These are phyloP conservation scores for Molorchus minor DNA, from an alignment of 2,888 invertebrate species.

Conservation along the genomic window DNA sequence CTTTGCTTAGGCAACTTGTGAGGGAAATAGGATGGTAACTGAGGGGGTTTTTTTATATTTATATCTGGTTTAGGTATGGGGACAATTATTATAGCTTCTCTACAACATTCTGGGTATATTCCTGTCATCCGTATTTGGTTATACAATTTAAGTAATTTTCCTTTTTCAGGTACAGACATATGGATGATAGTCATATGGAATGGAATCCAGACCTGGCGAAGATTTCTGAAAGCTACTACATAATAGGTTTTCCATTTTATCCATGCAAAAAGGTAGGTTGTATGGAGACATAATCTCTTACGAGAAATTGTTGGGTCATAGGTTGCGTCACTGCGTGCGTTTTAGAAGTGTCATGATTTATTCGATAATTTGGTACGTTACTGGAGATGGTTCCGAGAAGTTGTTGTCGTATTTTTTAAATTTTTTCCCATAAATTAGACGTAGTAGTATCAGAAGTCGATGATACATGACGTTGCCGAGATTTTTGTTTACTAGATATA, in stretches of 20 bases:
- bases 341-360: background rate
- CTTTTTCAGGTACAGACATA: background rate
- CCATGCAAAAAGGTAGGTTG: background rate
- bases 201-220: background rate
- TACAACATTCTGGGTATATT: background rate
- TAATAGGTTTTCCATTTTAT: background rate
- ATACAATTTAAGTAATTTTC: background rate
- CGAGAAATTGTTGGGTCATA: background rate
- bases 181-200: background rate
- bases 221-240: too few species aligned
- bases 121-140: background rate
- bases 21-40: constrained; percentile 2
- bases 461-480: too few species aligned
- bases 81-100: background rate
- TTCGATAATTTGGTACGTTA: background rate
- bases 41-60: background rate
- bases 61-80: background rate
- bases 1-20: background rate
- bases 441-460: background rate
- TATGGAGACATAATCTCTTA: background rate
- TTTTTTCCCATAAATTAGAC: background rate
- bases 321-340: background rate
- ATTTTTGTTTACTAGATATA: too few species aligned
- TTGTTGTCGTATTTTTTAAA: background rate
- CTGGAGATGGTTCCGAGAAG: background rate